Percentiles rank a stretch among this genome's conserved stretches.
These are phyloP conservation scores for Apeltes quadracus DNA, from an alignment of 2,113 vertebrate species.

Conservation along the genomic window DNA sequence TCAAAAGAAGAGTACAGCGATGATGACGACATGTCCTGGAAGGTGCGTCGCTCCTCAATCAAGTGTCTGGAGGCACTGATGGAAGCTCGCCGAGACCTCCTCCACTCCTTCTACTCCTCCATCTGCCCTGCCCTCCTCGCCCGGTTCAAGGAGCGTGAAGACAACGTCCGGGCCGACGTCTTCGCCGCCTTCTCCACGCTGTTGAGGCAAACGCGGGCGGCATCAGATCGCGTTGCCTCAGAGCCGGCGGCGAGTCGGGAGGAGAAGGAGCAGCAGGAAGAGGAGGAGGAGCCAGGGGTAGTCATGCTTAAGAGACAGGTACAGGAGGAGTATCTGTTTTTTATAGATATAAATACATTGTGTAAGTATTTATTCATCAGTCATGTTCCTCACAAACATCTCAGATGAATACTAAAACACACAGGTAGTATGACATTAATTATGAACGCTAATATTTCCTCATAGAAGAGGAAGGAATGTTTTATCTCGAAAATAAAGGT, in stretches of 20 bases:
- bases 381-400: no score
- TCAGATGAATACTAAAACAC: no score
- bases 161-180: conserved; percentile 92
- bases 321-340: no score
- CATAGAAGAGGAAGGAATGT: no score
- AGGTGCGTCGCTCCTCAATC: conserved; percentile 90
- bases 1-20: conserved; percentile 93
- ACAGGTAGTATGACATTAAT: no score
- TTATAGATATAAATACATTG: no score
- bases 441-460: no score
- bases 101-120: conserved; percentile 86
- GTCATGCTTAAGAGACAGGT: conserved; percentile 88
- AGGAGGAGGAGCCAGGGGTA: conserved; percentile 77
- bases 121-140: conserved; percentile 86
- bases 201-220: conserved; percentile 83
- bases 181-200: conserved; percentile 87
- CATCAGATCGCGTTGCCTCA: conserved; percentile 51
- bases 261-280: conserved; percentile 68
- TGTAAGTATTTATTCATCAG: no score
- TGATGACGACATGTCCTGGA: conserved; percentile 95
- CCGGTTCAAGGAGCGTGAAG: conserved; percentile 93
- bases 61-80: conserved; percentile 91
- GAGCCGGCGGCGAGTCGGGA: conserved; percentile 65
- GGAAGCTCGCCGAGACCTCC: conserved; percentile 84
- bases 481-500: no score